Conservation (phyloP, 2,113 vertebrate genomes). For the Ophthalmolycus amberensis region DNA sequence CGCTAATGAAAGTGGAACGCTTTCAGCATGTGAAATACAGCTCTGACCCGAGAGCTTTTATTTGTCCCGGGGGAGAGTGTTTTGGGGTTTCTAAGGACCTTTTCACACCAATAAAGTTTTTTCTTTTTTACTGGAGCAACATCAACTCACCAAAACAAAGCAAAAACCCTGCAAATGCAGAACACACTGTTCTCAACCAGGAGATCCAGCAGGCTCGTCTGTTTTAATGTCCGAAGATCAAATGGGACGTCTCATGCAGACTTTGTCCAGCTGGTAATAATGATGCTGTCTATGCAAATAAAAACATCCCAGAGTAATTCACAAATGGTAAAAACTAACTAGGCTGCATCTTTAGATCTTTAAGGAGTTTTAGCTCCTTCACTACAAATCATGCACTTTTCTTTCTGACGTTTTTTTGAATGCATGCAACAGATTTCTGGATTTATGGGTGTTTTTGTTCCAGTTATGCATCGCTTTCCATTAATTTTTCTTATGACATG, state of each 20-base stretch:
- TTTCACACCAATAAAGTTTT: conserved; percentile 71
- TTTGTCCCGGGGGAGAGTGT: conserved; percentile 59
- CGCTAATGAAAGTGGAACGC: conserved; percentile 64
- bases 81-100: conserved; percentile 67
- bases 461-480: neutral
- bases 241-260: conserved; percentile 47
- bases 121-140: conserved; percentile 29
- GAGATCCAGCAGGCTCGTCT: conserved; percentile 50
- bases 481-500: conserved; percentile 6
- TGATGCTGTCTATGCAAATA: conserved; percentile 34
- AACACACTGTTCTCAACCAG: conserved; percentile 44
- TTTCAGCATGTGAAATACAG: conserved; percentile 69
- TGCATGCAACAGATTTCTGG: neutral
- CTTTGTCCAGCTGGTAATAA: conserved; percentile 46
- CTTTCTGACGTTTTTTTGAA: neutral
- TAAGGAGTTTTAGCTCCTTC: neutral
- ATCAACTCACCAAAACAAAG: conserved; percentile 48
- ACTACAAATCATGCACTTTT: conserved; percentile 1
- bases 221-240: conserved; percentile 36
- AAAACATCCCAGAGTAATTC: conserved; percentile 30
- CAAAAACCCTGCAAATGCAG: conserved; percentile 31
- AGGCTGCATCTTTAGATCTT: neutral
- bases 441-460: conserved; percentile 7
- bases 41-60: conserved; percentile 69
- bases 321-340: conserved; percentile 22